A percentile compares a stretch with the other conserved stretches of the same genome.
Evolutionary conservation across 92 coral and sea anemone species (phyloP).

Genomic region (Virgularia gustaviana): DNA sequence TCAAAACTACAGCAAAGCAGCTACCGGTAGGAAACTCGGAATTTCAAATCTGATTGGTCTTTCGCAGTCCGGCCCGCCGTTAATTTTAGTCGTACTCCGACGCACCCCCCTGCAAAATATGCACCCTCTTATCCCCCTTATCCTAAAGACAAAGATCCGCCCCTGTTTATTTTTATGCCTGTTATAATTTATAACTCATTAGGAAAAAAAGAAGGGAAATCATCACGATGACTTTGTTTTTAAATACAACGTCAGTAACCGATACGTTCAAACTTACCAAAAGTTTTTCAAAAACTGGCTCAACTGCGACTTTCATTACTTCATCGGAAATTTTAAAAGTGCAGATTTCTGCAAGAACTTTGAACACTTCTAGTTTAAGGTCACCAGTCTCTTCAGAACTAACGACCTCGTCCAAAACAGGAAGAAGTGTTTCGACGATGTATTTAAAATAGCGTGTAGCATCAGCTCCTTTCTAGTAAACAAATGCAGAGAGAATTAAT

Average conservation of each 20-base stretch:
- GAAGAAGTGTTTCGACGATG: constrained; percentile 66
- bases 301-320: constrained; percentile 66
- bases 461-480: constrained; percentile 81
- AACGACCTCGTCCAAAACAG: constrained; percentile 53
- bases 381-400: constrained; percentile 71
- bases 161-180: too few relatives aligned
- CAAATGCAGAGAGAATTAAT: too few relatives aligned
- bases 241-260: not conserved
- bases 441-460: constrained; percentile 75
- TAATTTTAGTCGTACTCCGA: too few relatives aligned
- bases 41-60: too few relatives aligned
- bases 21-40: too few relatives aligned
- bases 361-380: constrained; percentile 71
- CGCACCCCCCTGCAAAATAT: too few relatives aligned
- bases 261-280: constrained; percentile 48
- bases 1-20: too few relatives aligned
- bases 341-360: constrained; percentile 87
- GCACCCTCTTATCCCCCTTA: too few relatives aligned
- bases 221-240: not conserved
- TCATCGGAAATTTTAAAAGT: constrained; percentile 79
- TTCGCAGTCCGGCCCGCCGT: too few relatives aligned
- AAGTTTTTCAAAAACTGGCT: constrained; percentile 71
- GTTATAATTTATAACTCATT: not conserved
- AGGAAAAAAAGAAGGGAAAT: not conserved
- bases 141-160: too few relatives aligned